These are phyloP conservation scores for Acleris sparsana DNA, from an alignment of 2,888 invertebrate species.

Conservation along the genomic window DNA sequence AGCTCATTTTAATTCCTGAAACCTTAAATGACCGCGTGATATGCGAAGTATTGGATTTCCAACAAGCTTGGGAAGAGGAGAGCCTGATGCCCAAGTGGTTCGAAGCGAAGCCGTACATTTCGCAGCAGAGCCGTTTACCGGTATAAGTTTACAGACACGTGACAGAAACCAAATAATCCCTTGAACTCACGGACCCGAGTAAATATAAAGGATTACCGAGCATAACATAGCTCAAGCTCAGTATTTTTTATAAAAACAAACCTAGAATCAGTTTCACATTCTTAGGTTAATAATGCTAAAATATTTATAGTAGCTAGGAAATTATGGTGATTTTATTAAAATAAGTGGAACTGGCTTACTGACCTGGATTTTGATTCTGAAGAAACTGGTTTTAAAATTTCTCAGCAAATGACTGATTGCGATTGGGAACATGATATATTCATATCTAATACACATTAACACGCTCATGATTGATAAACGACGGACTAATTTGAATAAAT, in stretches of 20 bases:
- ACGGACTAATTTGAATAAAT: constrained; percentile 26
- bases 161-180: constrained; percentile 54
- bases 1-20: constrained; percentile 1
- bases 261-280: background rate
- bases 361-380: constrained; percentile 16
- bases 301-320: background rate
- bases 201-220: background rate
- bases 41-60: constrained; percentile 58
- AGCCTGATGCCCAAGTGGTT: constrained; percentile 38
- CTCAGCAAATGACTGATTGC: constrained; percentile 14
- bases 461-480: constrained; percentile 25
- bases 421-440: constrained; percentile 20
- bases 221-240: background rate
- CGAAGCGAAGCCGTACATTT: constrained; percentile 47
- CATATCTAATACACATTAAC: constrained; percentile 14
- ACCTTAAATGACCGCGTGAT: constrained; percentile 48
- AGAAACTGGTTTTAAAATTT: constrained; percentile 25
- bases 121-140: constrained; percentile 52
- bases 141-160: constrained; percentile 50
- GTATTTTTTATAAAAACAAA: background rate
- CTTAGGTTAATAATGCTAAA: background rate
- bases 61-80: constrained; percentile 49
- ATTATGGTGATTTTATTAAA: constrained; percentile 18
- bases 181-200: constrained; percentile 19
- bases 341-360: constrained; percentile 11